Conservation (phyloP, 2,113 vertebrate species). For the Oxygymnocypris stewartii region DNA sequence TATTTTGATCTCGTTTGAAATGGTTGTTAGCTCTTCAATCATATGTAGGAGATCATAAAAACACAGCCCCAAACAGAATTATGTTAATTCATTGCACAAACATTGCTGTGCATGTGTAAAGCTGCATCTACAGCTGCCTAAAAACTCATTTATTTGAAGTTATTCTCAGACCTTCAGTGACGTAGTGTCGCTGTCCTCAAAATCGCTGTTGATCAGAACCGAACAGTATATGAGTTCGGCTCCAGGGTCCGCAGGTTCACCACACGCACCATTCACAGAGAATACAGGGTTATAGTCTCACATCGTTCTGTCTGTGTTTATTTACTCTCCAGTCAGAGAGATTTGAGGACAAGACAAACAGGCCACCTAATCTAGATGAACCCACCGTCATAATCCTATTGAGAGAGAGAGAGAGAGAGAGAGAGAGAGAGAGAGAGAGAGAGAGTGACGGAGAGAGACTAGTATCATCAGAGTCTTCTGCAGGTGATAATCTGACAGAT, state of each 20-base stretch:
- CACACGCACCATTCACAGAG: too few relatives aligned
- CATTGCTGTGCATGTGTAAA: too few relatives aligned
- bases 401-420: background rate
- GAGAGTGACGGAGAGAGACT: background rate
- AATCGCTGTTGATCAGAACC: background rate
- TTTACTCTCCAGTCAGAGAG: background rate
- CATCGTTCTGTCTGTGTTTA: background rate
- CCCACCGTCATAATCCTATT: constrained; percentile 31
- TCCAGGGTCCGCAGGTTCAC: too few relatives aligned
- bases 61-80: too few relatives aligned
- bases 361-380: constrained; percentile 5
- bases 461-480: background rate
- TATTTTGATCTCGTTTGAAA: too few relatives aligned
- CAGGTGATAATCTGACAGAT: background rate
- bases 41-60: too few relatives aligned
- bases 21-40: too few relatives aligned
- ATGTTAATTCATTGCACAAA: too few relatives aligned
- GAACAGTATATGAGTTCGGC: background rate
- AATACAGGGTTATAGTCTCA: background rate
- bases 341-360: background rate
- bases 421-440: background rate
- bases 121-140: too few relatives aligned
- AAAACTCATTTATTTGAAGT: too few relatives aligned
- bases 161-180: too few relatives aligned
- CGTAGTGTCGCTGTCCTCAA: background rate